Conservation (phyloP, 2,797 vertebrate species). For the Eulemur mongoz region DNA sequence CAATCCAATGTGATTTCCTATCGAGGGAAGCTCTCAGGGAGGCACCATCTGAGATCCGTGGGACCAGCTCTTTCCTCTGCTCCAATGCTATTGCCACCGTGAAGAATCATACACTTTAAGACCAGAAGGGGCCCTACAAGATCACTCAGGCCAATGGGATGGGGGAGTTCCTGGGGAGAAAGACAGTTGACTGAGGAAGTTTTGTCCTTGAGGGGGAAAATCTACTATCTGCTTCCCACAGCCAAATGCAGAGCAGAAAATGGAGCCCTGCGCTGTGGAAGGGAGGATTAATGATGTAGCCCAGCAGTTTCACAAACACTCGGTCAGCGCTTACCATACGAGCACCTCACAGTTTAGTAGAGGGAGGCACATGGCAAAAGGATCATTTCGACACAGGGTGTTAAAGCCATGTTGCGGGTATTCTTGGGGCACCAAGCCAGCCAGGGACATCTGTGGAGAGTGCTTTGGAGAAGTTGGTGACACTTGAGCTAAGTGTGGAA, state of each 20-base stretch:
- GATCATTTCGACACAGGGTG: no score
- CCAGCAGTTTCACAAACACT: neutral
- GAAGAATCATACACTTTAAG: neutral
- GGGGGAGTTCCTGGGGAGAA: neutral
- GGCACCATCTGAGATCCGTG: no score
- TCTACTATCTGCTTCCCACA: neutral
- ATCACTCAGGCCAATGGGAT: neutral
- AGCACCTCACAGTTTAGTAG: neutral
- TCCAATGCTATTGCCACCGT: neutral
- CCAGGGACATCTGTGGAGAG: fast-evolving
- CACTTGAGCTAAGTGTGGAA: neutral
- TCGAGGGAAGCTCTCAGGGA: neutral
- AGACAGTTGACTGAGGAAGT: neutral
- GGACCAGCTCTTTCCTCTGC: neutral
- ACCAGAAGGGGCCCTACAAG: neutral
- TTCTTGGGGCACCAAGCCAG: no score
- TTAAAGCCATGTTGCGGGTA: fast-evolving
- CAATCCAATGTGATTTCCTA: neutral
- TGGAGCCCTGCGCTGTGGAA: fast-evolving
- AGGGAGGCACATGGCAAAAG: neutral
- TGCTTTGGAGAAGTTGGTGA: neutral
- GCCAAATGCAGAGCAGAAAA: neutral
- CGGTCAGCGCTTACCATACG: neutral
- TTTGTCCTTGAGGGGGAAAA: neutral
- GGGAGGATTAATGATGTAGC: neutral